Conservation (phyloP, 2,797 vertebrate species). For the Coendou prehensilis region DNA sequence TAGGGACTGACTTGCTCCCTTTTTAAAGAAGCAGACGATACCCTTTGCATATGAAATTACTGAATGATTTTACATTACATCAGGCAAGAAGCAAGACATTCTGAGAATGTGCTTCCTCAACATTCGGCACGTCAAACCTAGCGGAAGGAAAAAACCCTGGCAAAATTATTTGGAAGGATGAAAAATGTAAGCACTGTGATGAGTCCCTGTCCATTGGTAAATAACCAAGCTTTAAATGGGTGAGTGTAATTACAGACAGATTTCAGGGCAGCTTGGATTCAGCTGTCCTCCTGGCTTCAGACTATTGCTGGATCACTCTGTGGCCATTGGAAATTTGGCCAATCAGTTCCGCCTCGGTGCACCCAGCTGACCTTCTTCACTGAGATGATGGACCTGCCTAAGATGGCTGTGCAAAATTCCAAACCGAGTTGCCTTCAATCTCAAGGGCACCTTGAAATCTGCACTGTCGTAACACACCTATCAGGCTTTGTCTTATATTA, state of each 20-base stretch:
- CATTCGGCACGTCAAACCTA: slow-evolving; percentile 55
- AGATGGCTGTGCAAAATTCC: slow-evolving; percentile 57
- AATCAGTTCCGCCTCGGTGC: slow-evolving; percentile 61
- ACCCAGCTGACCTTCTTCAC: slow-evolving; percentile 74
- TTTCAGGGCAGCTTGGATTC: slow-evolving; percentile 74
- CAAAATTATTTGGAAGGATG: slow-evolving; percentile 74
- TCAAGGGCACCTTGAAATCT: slow-evolving; percentile 75
- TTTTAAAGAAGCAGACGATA: slow-evolving; percentile 75
- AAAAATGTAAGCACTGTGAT: slow-evolving; percentile 51
- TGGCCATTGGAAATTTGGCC: slow-evolving; percentile 59
- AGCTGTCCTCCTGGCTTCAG: slow-evolving; percentile 72
- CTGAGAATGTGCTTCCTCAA: slow-evolving; percentile 72
- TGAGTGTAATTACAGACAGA: slow-evolving; percentile 79
- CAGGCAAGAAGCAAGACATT: slow-evolving; percentile 70
- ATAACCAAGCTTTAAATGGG: slow-evolving; percentile 72
- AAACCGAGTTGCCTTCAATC: slow-evolving; percentile 13
- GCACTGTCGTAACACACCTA: neutral
- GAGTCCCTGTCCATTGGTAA: slow-evolving; percentile 46
- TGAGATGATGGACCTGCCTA: slow-evolving; percentile 44
- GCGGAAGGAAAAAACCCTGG: slow-evolving; percentile 40
- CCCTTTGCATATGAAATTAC: slow-evolving; percentile 57
- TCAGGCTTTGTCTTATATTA: neutral
- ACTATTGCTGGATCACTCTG: slow-evolving; percentile 58
- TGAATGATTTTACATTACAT: slow-evolving; percentile 71
- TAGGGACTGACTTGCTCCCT: slow-evolving; percentile 69